Conservation (phyloP, 2,113 vertebrate genomes). For the Pica pica region DNA sequence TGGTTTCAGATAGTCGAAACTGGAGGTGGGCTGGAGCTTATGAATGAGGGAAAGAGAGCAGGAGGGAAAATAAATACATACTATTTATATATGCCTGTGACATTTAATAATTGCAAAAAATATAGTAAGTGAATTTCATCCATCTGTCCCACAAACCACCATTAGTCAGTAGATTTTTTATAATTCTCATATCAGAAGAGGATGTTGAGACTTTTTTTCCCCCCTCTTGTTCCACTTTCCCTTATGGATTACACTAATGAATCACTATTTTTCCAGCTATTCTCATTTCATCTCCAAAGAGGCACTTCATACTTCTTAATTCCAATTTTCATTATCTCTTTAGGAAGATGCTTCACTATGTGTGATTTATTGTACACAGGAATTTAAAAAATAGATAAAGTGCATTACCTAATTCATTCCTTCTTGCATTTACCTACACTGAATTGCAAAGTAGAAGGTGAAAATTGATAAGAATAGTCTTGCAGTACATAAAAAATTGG, state of each 20-base stretch:
- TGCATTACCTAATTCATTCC: neutral
- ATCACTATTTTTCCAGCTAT: neutral
- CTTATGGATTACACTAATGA: neutral
- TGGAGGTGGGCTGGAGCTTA: neutral
- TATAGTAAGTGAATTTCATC: neutral
- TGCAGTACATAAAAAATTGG: neutral
- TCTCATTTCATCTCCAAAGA: neutral
- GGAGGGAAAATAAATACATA: neutral
- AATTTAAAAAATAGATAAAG: neutral
- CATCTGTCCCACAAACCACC: conserved; percentile 18
- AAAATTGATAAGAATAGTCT: neutral
- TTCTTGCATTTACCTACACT: neutral
- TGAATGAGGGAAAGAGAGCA: conserved; percentile 13
- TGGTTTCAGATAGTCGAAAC: neutral
- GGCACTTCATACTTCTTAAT: neutral
- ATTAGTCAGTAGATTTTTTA: neutral
- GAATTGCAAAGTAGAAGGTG: neutral
- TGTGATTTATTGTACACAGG: neutral
- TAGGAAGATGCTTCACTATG: neutral
- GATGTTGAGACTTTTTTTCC: neutral
- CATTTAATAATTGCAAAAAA: conserved; percentile 33
- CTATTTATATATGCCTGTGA: conserved; percentile 26
- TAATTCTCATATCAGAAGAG: neutral
- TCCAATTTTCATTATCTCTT: conserved; percentile 11
- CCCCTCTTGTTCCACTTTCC: neutral